Evolutionary conservation across 64 coral and sea anemone genomes (phyloP).

Genomic region (Platygyra sinensis): DNA sequence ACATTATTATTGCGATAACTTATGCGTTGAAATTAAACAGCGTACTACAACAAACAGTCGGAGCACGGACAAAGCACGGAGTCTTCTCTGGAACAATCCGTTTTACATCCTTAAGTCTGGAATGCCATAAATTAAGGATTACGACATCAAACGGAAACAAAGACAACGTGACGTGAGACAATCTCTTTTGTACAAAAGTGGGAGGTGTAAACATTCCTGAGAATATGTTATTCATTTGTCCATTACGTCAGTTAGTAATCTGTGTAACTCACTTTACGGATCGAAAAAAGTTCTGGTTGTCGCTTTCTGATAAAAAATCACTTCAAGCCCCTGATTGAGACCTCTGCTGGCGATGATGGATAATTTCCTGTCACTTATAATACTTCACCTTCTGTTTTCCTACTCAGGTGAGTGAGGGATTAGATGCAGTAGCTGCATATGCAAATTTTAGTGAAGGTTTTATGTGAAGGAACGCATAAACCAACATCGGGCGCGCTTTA

Average conservation of each 20-base stretch:
- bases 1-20: too few relatives aligned
- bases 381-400: neutral
- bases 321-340: neutral
- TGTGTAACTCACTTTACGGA: neutral
- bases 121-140: neutral
- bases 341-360: conserved; percentile 1
- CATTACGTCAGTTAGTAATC: conserved; percentile 6
- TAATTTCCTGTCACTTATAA: neutral
- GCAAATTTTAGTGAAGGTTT: neutral
- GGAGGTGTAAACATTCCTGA: conserved; percentile 16
- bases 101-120: neutral
- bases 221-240: neutral
- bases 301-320: neutral
- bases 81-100: neutral
- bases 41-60: too few relatives aligned
- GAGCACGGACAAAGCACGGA: too few relatives aligned
- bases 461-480: conserved; percentile 1
- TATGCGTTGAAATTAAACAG: too few relatives aligned
- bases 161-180: neutral
- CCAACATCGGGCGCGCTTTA: too few relatives aligned
- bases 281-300: neutral
- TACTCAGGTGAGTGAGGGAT: neutral
- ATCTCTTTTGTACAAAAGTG: neutral
- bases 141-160: conserved; percentile 1
- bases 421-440: neutral